Conservation (phyloP, 2,797 vertebrate genomes). For the Coreius guichenoti region DNA sequence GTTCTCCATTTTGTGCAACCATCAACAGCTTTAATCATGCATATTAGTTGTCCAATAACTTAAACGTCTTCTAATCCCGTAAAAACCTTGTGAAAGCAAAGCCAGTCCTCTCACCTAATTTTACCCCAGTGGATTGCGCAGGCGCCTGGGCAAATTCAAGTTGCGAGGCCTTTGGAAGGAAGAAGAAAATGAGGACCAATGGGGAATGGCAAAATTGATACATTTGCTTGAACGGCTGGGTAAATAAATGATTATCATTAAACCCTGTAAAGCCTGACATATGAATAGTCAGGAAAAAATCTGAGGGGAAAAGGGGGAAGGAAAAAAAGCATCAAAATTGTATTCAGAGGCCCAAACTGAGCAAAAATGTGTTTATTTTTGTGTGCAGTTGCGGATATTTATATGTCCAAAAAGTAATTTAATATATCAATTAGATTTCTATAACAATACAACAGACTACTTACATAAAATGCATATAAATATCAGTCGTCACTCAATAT, state of each 20-base stretch:
- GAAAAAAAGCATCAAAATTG: neutral
- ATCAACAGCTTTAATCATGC: constrained; percentile 75
- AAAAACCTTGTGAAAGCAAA: constrained; percentile 71
- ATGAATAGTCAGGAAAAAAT: neutral
- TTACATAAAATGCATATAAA: neutral
- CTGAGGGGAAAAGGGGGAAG: neutral
- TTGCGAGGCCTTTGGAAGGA: constrained; percentile 64
- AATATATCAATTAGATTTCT: neutral
- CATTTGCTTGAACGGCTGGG: constrained; percentile 63
- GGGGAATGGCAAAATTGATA: constrained; percentile 71
- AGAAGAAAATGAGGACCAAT: constrained; percentile 63
- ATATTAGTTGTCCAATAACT: constrained; percentile 77
- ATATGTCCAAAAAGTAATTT: neutral
- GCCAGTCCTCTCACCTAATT: constrained; percentile 71
- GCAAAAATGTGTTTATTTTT: neutral
- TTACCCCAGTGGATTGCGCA: constrained; percentile 72
- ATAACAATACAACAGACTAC: neutral
- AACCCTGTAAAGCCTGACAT: constrained; percentile 4
- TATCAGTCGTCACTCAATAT: neutral
- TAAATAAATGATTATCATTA: constrained; percentile 68
- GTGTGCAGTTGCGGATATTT: neutral
- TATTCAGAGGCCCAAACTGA: neutral
- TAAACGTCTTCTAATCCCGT: constrained; percentile 78
- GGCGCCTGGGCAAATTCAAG: constrained; percentile 77
- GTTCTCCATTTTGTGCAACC: constrained; percentile 68